Base-by-base conservation (phyloP, 2,888 invertebrate genomes). In the Brenthis daphne region DNA sequence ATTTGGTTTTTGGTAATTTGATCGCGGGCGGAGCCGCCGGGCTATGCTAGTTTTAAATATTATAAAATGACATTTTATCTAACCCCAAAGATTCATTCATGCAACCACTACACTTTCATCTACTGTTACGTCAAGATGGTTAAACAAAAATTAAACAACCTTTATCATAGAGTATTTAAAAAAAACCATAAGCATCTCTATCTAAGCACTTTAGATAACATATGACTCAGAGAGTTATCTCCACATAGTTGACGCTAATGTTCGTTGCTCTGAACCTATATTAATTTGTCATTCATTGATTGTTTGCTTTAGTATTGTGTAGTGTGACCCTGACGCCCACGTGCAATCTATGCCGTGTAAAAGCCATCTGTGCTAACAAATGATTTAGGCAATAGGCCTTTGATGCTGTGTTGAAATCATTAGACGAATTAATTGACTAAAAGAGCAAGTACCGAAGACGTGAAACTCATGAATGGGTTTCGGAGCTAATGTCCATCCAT, bases 281-380 rank as follows among this genome's bases (percentile, higher is more conserved):
- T 80, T 82, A 84, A 86, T 88, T 87, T 84, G 82, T 87, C 83
- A 84, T 85, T 83, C 85, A 86, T 86, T 85, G 86, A 85, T 85
- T 86, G 86, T 87, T 86, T 84, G 84, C 80, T 80, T 43, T 74
- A 80, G 80, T 81, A 78, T 79, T 76, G 80, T 73, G 78, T 80
- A 77, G 79, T 76, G 78, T 78, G 85, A 75, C 87, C 86, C 85
- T 83, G 85, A 73, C 80, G 74, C 89, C 89, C 76, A 88, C 88
- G 79, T 80, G 75, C 79, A 78, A 77, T 80, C 78, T 82, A 80
- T 68, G 75, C 76, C 74, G 76, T 77, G 76, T 75, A 74, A 76
- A 75, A 76, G 75, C 77, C 79, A 81, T 77, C 82, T 80, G 80
- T 76, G 77, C 75, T 76, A 81, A 80, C 73, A 71, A 75, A 73